Conservation (phyloP, 2,797 vertebrate species). For the Caiman crocodilus region DNA sequence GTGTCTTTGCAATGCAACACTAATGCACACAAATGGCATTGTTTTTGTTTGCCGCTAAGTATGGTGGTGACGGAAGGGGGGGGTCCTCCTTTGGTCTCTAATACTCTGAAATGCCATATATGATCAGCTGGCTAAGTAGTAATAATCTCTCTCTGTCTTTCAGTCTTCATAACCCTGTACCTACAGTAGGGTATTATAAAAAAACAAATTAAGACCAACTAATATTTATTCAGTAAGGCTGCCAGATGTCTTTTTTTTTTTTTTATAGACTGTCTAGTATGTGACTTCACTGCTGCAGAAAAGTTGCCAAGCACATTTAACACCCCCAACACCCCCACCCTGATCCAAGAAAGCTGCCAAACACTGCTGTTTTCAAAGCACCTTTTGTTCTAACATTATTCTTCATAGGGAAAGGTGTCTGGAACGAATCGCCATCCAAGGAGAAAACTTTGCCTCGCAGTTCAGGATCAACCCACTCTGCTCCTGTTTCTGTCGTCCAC, state of each 20-base stretch:
- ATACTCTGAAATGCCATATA: background rate
- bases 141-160: background rate
- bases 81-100: background rate
- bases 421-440: background rate
- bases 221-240: background rate
- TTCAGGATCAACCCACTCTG: too few relatives aligned
- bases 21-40: background rate
- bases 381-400: background rate
- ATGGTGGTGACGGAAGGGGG: background rate
- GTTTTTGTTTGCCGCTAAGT: background rate
- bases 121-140: background rate
- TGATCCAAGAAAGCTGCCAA: background rate
- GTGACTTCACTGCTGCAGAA: background rate
- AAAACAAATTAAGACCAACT: background rate
- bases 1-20: background rate
- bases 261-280: background rate
- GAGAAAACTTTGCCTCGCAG: background rate
- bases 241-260: background rate
- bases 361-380: background rate
- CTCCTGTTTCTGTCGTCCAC: background rate
- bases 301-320: background rate
- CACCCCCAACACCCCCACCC: too few relatives aligned
- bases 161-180: background rate
- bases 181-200: background rate
- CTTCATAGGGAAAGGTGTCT: too few relatives aligned